These are phyloP conservation scores for Trisateles emortualis DNA, from an alignment of 2,888 invertebrate species.

Conservation along the genomic window DNA sequence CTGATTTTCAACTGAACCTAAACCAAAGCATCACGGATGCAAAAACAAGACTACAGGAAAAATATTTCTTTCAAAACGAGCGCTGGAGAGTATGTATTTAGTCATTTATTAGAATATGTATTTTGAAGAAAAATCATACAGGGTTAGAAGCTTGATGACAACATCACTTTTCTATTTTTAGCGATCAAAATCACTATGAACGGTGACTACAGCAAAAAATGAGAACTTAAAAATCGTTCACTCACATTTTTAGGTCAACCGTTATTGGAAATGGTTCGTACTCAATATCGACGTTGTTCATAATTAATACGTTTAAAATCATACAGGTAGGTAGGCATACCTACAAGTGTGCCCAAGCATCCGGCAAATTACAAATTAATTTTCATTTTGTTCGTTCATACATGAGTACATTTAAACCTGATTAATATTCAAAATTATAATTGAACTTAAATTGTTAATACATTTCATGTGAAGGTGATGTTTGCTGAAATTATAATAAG, in stretches of 20 bases:
- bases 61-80: too few species aligned
- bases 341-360: slow-evolving; percentile 31
- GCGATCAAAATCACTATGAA: background rate
- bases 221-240: background rate
- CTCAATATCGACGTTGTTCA: slow-evolving; percentile 8
- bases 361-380: slow-evolving; percentile 49
- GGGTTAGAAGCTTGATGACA: too few species aligned
- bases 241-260: slow-evolving; percentile 14
- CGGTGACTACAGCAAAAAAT: background rate
- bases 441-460: slow-evolving; percentile 31
- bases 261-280: slow-evolving; percentile 16
- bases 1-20: too few species aligned
- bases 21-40: too few species aligned
- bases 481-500: too few species aligned
- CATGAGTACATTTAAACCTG: slow-evolving; percentile 31
- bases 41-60: too few species aligned
- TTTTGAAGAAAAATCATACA: too few species aligned
- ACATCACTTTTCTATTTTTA: too few species aligned
- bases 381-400: slow-evolving; percentile 26
- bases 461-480: background rate
- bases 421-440: slow-evolving; percentile 42
- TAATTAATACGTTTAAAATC: slow-evolving; percentile 30
- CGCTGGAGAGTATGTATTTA: too few species aligned
- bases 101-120: too few species aligned
- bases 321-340: slow-evolving; percentile 9